Evolutionary conservation across 2,888 invertebrate species (phyloP), one percentile per base, ranked within the genome.

Genomic region (Parascotia fuliginaria): DNA sequence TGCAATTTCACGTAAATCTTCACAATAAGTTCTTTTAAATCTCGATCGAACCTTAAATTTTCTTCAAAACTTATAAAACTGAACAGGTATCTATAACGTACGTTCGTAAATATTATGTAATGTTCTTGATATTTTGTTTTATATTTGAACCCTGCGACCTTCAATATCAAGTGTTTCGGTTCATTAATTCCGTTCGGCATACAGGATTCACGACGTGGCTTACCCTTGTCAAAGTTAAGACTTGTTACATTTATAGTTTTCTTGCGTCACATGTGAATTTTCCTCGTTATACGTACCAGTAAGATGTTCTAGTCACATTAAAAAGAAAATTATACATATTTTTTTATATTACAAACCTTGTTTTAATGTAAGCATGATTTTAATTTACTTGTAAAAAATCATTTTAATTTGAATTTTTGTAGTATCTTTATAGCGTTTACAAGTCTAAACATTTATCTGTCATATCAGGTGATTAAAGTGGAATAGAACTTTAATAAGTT

Each of bases 181-280:
- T 65, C 77, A 75, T 77, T 77, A 71, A 72, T 71, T 74, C 56
- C 54, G 55, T 63, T 65, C 56, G 58, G 46, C 19, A 60, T 61
- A 57, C 57, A 60, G 58, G 56, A 60, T 51, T 52, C 43, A 41
- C 55, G 63, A 22, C 41, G 29, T 36, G 58, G 60, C 43, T 65
- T 65, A 77, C 76, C 76, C 72, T 79, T 60, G 68, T 75, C 75
- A 75, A 72, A 70, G 58, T 63, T 65, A 42, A 56, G 51, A 62
- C 59, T 62, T 63, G 64, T 70, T 57, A 52, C 58, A 43, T 52
- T 28, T 51, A 60, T 43, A 58, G 56, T 65, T 59, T 52, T 40
- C 45, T 48, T 52, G 24, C 31, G 43, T 33, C 39, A 37, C 39
- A 37, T 36, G 36, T 28, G 22, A 12, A 36, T 19, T 33, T 33